Percentiles rank a stretch among this genome's conserved stretches.
phyloP scores from a whole-genome alignment of 2,113 vertebrate species.

The Sander lucioperca region DNA sequence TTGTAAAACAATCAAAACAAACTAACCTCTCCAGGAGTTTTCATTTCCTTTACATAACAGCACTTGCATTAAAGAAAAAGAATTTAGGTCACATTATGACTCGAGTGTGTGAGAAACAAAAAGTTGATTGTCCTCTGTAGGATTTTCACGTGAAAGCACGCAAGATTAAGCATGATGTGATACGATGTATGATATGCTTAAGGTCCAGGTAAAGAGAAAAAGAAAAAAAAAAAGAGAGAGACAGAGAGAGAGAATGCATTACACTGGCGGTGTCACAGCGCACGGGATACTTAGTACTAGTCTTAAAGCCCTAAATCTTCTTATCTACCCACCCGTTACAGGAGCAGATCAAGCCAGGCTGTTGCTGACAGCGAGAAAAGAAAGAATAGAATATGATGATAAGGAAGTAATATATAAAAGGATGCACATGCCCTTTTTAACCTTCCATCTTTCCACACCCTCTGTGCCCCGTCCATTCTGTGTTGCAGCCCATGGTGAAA shows the following conservation, averaged over 20 bases:
- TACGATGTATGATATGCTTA: constrained; percentile 43
- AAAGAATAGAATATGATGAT: constrained; percentile 14
- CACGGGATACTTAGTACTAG: constrained; percentile 76
- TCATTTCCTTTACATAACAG: background rate
- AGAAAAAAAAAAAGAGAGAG: constrained; percentile 38
- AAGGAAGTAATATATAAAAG: background rate
- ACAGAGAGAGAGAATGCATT: constrained; percentile 54
- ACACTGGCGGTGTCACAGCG: constrained; percentile 60
- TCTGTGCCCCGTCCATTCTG: background rate
- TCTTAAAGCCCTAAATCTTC: constrained; percentile 84
- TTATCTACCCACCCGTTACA: constrained; percentile 74
- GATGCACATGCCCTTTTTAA: background rate
- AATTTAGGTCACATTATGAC: background rate
- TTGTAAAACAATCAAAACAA: no score
- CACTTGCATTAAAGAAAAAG: background rate
- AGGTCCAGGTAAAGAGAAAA: constrained; percentile 61
- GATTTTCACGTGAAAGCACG: constrained; percentile 35
- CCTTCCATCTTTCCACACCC: background rate
- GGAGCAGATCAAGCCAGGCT: constrained; percentile 64
- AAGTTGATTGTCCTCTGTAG: constrained; percentile 3
- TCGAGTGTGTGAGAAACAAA: constrained; percentile 14
- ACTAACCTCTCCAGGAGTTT: background rate
- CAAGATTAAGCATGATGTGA: constrained; percentile 35
- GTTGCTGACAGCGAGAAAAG: constrained; percentile 20
- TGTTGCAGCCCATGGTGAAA: constrained; percentile 93